phyloP scores from a whole-genome alignment of 1,140 invertebrate species.

The Pogonognathellus flavescens region DNA sequence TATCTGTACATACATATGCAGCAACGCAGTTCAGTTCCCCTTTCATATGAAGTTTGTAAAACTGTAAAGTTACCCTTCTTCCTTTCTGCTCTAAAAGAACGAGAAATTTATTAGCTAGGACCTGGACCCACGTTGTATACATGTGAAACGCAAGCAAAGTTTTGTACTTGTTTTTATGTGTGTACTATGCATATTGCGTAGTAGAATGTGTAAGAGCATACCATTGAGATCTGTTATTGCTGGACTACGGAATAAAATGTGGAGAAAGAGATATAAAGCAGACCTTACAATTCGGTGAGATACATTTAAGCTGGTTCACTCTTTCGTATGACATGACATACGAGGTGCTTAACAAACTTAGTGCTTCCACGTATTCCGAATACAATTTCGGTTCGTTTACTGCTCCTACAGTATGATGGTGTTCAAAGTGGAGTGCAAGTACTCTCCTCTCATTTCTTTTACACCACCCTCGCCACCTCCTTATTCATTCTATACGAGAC shows the following conservation, averaged over 20 bases:
- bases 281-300: neutral
- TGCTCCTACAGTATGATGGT: no score
- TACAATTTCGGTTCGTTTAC: no score
- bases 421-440: no score
- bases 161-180: neutral
- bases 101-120: slow-evolving; percentile 1
- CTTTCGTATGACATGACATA: slow-evolving; percentile 18
- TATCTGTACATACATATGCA: no score
- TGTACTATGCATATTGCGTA: neutral
- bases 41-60: neutral
- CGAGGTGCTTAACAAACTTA: neutral
- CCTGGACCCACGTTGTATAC: neutral
- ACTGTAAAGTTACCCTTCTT: neutral
- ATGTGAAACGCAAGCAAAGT: neutral
- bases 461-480: no score
- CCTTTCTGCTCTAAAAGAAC: neutral
- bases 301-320: slow-evolving; percentile 16
- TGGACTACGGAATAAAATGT: neutral
- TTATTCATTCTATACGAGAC: no score
- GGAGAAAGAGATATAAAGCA: slow-evolving; percentile 27
- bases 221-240: neutral
- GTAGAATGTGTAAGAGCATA: neutral
- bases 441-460: no score
- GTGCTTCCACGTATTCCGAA: no score
- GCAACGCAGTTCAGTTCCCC: neutral